phyloP scores from a whole-genome alignment of 1,140 invertebrate genomes.

The Littorina saxatilis region DNA sequence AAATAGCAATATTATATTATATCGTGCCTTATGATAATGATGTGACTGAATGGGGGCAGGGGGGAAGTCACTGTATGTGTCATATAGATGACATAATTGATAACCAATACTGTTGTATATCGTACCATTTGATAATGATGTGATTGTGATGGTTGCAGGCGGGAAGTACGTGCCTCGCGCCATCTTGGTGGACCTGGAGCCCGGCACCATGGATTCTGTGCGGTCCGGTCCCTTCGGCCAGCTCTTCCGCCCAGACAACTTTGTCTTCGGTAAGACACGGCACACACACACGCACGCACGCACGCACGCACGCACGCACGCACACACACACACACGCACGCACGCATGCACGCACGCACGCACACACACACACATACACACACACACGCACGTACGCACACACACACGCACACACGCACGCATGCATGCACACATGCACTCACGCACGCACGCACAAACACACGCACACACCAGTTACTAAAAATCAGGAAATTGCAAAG shows the following conservation, averaged over 20 bases:
- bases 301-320: not conserved
- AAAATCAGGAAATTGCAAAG: too few relatives aligned
- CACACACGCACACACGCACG: too few relatives aligned
- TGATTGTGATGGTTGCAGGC: conserved; percentile 39
- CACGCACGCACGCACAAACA: too few relatives aligned
- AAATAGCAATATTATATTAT: too few relatives aligned
- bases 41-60: too few relatives aligned
- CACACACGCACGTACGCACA: not conserved
- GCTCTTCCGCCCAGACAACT: conserved; percentile 87
- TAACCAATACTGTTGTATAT: too few relatives aligned
- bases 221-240: conserved; percentile 79
- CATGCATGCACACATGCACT: too few relatives aligned
- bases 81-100: too few relatives aligned
- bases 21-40: too few relatives aligned
- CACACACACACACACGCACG: too few relatives aligned
- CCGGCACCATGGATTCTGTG: conserved; percentile 95
- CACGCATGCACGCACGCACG: not conserved
- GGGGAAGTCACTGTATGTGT: too few relatives aligned
- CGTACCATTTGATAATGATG: not conserved
- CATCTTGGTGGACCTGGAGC: conserved; percentile 79
- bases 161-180: conserved; percentile 89
- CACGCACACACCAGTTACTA: too few relatives aligned
- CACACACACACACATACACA: not conserved
- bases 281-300: not conserved
- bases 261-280: conserved; percentile 85